Base-by-base conservation (phyloP, 64 coral and sea anemone species). In the Acropora yongei region DNA sequence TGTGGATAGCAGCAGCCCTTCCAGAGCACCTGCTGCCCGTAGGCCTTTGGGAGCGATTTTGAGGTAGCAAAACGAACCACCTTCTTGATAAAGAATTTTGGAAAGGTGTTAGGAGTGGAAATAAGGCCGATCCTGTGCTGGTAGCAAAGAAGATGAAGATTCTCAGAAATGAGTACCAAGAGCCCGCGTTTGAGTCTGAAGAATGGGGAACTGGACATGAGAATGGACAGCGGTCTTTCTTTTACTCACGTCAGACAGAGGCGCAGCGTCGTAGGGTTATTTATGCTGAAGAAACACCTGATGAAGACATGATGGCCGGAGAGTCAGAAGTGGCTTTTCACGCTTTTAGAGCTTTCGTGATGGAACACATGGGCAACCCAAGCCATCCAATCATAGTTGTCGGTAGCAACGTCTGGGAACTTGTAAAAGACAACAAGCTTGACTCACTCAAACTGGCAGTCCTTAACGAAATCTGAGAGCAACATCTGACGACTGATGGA, bases 171-270 rank as follows among this genome's bases (percentile, higher is more conserved):
- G 60, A 45, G 13, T 43, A 88, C 57, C 68, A 47, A 20, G 30
- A 41, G 12, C 40, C 40, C 12, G 1, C 74, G 16, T 88, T 88
- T 57, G 11, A 68, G 11, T 75, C 88, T 47, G 77, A 89, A 17
- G 88, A 89, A 41, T 89, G 76, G 88, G 16, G 88, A 6, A 89
- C 75, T 89, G 74, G 58, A 13, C 67, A 79, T 39, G 75, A 89
- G 63, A 89, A 30, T 30, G 30, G 30, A 79, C 20, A 65, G 50
- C 3, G 67, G 90, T 16, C 84, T 77, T 47, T 53, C 41, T 55
- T 30, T 30, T 30, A 30, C 30, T 55, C 50, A 55, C 50, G 50
- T 55, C 50, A 55, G 12, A 63, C 58, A 63, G 58, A 13, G 58
- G 58, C 14, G 58, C 58, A 63, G 58, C 58, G 12, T 63, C 58